Percentiles rank a stretch among this genome's conserved stretches.
Conservation (phyloP, 2,113 vertebrate species). For the Perccottus glenii region DNA sequence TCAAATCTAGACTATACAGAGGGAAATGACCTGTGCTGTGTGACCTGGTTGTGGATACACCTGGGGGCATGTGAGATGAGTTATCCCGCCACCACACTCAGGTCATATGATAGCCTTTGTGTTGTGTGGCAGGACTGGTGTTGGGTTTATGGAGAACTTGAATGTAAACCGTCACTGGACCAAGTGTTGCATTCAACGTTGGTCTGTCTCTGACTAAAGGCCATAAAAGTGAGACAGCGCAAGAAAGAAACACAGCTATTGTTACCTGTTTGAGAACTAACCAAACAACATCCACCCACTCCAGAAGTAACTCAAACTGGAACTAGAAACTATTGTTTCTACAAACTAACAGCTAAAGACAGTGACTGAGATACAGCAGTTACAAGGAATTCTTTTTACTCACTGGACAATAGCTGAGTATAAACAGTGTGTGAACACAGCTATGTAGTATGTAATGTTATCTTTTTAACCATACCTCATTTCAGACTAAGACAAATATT, state of each 20-base stretch:
- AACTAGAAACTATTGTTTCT: constrained; percentile 47
- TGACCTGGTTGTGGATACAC: constrained; percentile 56
- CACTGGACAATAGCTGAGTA: not conserved
- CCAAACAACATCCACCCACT: constrained; percentile 9
- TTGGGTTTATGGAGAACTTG: constrained; percentile 39
- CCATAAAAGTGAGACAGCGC: constrained; percentile 8
- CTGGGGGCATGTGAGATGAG: constrained; percentile 35
- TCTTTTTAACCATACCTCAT: too few relatives aligned
- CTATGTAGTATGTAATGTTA: too few relatives aligned
- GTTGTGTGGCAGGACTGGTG: constrained; percentile 27
- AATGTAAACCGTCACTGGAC: constrained; percentile 26
- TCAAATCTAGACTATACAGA: constrained; percentile 13
- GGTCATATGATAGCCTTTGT: constrained; percentile 52
- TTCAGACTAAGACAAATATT: too few relatives aligned
- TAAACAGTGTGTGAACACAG: constrained; percentile 20
- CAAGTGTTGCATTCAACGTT: constrained; percentile 22
- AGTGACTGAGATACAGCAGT: constrained; percentile 4
- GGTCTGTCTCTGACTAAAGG: constrained; percentile 36
- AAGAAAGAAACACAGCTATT: constrained; percentile 19
- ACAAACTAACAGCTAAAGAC: constrained; percentile 13
- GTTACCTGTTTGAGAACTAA: constrained; percentile 29
- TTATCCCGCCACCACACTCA: not conserved
- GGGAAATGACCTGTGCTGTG: constrained; percentile 10
- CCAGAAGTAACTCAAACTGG: constrained; percentile 46
- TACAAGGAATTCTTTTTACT: not conserved